Conservation (phyloP, 2,113 vertebrate species). For the Hipposideros armiger region DNA sequence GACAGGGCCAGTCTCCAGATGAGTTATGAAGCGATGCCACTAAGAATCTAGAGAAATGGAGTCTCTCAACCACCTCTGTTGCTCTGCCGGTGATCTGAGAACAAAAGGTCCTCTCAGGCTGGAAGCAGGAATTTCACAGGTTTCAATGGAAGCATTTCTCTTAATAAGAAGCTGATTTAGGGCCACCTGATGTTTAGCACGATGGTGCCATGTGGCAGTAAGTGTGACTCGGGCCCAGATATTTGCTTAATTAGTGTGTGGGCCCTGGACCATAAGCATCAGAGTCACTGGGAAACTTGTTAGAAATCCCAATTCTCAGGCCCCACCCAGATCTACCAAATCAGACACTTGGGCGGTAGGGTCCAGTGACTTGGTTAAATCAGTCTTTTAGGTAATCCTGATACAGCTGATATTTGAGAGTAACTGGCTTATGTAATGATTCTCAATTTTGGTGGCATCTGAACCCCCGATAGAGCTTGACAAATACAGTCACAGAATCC, state of each 20-base stretch:
- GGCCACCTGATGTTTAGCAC: not conserved
- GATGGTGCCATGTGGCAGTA: not conserved
- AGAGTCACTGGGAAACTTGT: not conserved
- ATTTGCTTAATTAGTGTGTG: not conserved
- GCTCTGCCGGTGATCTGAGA: not conserved
- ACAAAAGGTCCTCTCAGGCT: not conserved
- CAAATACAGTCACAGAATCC: not conserved
- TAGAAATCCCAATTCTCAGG: not conserved
- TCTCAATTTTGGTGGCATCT: not conserved
- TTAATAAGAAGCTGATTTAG: not conserved
- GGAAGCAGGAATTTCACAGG: not conserved
- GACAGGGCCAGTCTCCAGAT: not conserved
- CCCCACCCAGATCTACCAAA: not conserved
- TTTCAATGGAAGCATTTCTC: not conserved
- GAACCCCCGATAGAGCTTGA: not conserved
- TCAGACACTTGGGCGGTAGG: not conserved
- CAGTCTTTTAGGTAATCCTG: not conserved
- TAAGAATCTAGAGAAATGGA: not conserved
- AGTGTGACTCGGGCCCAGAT: not conserved
- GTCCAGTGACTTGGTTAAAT: not conserved
- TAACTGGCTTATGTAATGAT: not conserved
- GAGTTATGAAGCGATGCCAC: not conserved
- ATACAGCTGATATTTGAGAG: not conserved
- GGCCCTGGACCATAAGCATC: not conserved
- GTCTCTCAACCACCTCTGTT: not conserved